phyloP scores from a whole-genome alignment of 2,888 invertebrate species.

The Mimas tiliae region DNA sequence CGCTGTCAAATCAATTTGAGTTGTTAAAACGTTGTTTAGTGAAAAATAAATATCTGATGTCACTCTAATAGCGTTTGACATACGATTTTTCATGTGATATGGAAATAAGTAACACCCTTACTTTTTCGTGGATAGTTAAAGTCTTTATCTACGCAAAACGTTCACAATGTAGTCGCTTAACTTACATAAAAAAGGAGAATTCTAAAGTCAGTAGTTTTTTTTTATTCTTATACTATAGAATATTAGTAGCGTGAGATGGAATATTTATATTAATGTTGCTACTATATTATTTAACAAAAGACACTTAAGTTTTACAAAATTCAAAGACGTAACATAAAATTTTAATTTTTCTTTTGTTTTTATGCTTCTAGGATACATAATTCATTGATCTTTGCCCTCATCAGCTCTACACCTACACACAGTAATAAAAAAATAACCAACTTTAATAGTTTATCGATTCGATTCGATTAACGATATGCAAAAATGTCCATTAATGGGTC shows the following conservation, averaged over 20 bases:
- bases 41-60: too few relatives aligned
- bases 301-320: too few relatives aligned
- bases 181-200: too few relatives aligned
- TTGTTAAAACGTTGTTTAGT: too few relatives aligned
- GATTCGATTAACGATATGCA: slow-evolving; percentile 22
- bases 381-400: slow-evolving; percentile 40
- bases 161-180: too few relatives aligned
- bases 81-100: too few relatives aligned
- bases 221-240: neutral
- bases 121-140: too few relatives aligned
- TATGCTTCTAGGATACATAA: slow-evolving; percentile 48
- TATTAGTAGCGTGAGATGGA: neutral
- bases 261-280: neutral
- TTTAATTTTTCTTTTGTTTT: slow-evolving; percentile 50
- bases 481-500: slow-evolving; percentile 20
- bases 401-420: slow-evolving; percentile 9
- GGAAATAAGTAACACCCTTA: too few relatives aligned
- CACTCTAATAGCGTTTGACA: too few relatives aligned
- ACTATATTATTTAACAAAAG: neutral
- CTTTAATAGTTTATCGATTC: slow-evolving; percentile 18
- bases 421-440: slow-evolving; percentile 5
- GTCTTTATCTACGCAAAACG: too few relatives aligned
- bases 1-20: too few relatives aligned
- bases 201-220: neutral
- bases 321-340: slow-evolving; percentile 41